These are phyloP conservation scores for Junonia oenone DNA, from an alignment of 2,888 invertebrate genomes.

Conservation along the genomic window DNA sequence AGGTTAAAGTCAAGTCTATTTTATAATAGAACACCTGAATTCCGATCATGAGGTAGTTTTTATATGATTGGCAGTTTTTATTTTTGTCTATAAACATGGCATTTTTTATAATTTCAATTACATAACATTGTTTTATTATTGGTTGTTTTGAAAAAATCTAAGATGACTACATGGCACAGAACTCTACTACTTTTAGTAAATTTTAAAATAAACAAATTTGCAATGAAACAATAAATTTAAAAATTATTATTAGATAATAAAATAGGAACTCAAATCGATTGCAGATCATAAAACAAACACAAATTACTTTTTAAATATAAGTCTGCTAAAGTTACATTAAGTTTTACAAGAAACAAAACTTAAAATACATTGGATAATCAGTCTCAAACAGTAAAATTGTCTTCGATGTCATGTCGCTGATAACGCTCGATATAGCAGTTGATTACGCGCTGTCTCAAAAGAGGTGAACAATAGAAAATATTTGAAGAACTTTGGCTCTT, in stretches of 20 bases:
- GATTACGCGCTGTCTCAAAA: constrained; percentile 45
- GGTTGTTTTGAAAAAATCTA: background rate
- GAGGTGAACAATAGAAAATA: constrained; percentile 60
- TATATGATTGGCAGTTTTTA: constrained; percentile 18
- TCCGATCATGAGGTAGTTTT: constrained; percentile 62
- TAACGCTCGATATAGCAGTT: constrained; percentile 24
- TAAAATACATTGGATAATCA: constrained; percentile 40
- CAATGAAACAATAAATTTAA: constrained; percentile 47
- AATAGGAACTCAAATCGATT: constrained; percentile 76
- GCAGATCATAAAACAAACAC: constrained; percentile 40
- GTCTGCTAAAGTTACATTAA: background rate
- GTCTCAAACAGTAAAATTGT: constrained; percentile 54
- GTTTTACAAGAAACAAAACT: background rate
- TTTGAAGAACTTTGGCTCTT: constrained; percentile 68
- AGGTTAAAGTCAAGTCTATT: constrained; percentile 40
- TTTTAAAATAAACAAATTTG: constrained; percentile 51
- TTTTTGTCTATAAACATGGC: constrained; percentile 13
- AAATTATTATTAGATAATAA: constrained; percentile 50
- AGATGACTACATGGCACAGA: constrained; percentile 39
- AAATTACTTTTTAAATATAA: background rate
- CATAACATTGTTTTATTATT: constrained; percentile 2
- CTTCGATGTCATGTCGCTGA: constrained; percentile 36
- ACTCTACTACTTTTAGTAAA: constrained; percentile 28
- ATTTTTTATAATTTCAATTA: constrained; percentile 5
- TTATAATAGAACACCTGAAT: constrained; percentile 48